These are phyloP conservation scores for Larimichthys polyactis DNA, from an alignment of 2,113 vertebrate species.

Conservation along the genomic window DNA sequence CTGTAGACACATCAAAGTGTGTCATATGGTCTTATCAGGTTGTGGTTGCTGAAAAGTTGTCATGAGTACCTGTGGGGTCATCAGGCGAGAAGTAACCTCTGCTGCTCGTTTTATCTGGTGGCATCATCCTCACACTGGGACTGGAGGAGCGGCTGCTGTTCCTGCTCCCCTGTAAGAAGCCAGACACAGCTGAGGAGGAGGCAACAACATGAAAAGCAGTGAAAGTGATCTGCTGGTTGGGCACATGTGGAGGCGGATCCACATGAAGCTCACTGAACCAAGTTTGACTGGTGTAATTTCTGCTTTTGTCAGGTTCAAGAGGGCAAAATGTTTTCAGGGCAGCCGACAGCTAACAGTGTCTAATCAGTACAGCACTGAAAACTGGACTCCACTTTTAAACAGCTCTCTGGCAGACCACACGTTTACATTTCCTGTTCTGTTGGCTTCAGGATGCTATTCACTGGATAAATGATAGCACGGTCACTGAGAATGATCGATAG, in stretches of 20 bases:
- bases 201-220: not conserved
- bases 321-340: not conserved
- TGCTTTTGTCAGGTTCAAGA: not conserved
- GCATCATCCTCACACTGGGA: slow-evolving; percentile 97
- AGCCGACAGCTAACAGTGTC: not conserved
- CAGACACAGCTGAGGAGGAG: not conserved
- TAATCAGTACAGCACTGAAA: not conserved
- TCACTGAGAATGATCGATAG: no score
- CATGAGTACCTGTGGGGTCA: slow-evolving; percentile 89
- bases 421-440: no score
- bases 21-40: no score
- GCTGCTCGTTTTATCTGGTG: slow-evolving; percentile 89
- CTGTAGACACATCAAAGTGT: no score
- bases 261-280: not conserved
- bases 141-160: slow-evolving; percentile 97
- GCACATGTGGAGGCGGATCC: not conserved
- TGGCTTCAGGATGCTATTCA: not conserved
- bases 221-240: not conserved
- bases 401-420: no score
- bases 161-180: slow-evolving; percentile 88
- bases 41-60: not conserved
- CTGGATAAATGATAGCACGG: not conserved
- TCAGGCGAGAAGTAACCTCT: slow-evolving; percentile 91
- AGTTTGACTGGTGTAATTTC: not conserved
- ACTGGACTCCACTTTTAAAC: not conserved